Conservation (phyloP, 2,113 vertebrate species). For the Gila orcuttii region DNA sequence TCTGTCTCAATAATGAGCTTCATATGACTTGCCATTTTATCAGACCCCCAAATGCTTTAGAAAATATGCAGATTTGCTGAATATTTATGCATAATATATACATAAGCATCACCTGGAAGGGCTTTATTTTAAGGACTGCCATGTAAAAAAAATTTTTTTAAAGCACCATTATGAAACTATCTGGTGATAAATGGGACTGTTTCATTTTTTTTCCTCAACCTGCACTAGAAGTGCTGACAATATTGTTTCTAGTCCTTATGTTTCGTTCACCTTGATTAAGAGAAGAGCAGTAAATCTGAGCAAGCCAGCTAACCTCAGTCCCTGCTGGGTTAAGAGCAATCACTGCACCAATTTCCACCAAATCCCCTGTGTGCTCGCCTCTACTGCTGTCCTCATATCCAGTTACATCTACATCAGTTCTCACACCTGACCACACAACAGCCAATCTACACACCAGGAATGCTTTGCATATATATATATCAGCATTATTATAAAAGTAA, state of each 20-base stretch:
- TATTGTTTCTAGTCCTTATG: conserved; percentile 6
- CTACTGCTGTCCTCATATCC: conserved; percentile 31
- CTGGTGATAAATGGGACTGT: neutral
- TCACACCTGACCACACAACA: conserved; percentile 37
- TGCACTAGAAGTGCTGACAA: neutral
- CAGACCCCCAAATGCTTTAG: neutral
- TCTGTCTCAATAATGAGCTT: too few species aligned
- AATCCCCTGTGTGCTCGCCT: conserved; percentile 18
- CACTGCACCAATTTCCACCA: conserved; percentile 21
- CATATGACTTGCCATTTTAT: neutral
- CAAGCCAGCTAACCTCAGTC: conserved; percentile 9
- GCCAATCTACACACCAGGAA: neutral
- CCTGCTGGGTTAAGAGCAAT: conserved; percentile 27
- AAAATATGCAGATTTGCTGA: neutral
- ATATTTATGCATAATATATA: neutral
- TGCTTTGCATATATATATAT: too few species aligned
- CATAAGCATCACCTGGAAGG: neutral
- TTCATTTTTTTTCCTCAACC: neutral
- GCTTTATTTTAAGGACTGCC: neutral
- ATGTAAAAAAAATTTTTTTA: neutral
- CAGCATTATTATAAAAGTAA: too few species aligned
- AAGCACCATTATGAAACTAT: neutral
- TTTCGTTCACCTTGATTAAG: conserved; percentile 11
- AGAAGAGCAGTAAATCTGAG: conserved; percentile 17
- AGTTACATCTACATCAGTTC: conserved; percentile 9